Conservation (phyloP, 2,113 vertebrate genomes). For the Sialia sialis region DNA sequence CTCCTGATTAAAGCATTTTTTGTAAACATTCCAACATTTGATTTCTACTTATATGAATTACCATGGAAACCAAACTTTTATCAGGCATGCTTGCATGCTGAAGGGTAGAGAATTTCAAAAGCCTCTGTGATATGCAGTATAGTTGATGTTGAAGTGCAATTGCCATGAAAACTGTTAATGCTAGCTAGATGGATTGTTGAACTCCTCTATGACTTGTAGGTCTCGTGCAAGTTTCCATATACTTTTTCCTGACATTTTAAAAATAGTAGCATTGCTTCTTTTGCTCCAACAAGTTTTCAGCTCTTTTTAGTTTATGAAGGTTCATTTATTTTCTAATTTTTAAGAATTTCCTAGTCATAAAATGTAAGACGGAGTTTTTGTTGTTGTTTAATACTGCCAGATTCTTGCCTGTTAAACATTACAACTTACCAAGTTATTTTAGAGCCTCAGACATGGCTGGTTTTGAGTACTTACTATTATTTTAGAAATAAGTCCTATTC, state of each 20-base stretch:
- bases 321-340: neutral
- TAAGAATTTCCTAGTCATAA: neutral
- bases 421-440: neutral
- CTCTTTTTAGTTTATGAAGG: neutral
- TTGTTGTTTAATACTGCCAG: neutral
- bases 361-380: neutral
- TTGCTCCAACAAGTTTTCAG: neutral
- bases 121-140: neutral
- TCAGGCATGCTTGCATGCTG: neutral
- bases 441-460: neutral
- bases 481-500: neutral
- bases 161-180: neutral
- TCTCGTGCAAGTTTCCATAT: neutral
- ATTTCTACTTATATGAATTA: slow-evolving; percentile 41
- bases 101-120: neutral
- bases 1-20: neutral
- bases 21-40: slow-evolving; percentile 21
- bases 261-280: neutral
- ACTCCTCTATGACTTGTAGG: neutral
- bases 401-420: neutral
- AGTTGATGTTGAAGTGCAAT: neutral
- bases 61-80: slow-evolving; percentile 53
- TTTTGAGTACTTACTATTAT: neutral
- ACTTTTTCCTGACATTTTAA: neutral
- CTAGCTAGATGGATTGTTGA: neutral